phyloP scores from a whole-genome alignment of 1,140 invertebrate species.

The Pinna nobilis region DNA sequence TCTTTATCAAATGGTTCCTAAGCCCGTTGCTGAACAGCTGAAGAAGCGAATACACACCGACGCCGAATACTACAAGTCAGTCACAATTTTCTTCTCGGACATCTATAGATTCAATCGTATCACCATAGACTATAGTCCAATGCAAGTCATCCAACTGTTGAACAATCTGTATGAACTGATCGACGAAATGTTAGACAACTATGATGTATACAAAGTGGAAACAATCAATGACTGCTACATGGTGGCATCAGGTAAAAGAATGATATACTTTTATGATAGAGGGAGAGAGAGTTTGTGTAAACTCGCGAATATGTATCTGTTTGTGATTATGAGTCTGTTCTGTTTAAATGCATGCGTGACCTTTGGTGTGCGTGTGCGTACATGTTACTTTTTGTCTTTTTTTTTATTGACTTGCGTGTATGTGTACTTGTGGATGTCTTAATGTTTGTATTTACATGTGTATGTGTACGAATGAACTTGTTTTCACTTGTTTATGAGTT shows the following conservation, averaged over 20 bases:
- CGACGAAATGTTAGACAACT: constrained; percentile 63
- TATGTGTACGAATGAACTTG: too few relatives aligned
- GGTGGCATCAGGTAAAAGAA: constrained; percentile 64
- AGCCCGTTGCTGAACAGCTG: constrained; percentile 73
- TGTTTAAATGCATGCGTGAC: too few relatives aligned
- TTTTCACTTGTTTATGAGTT: too few relatives aligned
- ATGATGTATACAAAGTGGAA: constrained; percentile 72
- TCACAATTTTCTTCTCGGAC: constrained; percentile 82
- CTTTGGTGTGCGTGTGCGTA: too few relatives aligned
- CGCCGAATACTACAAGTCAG: constrained; percentile 73
- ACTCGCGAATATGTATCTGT: too few relatives aligned
- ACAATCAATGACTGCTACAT: constrained; percentile 73
- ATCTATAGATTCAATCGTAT: constrained; percentile 87
- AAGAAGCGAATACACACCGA: constrained; percentile 72
- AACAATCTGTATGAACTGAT: constrained; percentile 66
- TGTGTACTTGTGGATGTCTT: too few relatives aligned
- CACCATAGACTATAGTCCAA: constrained; percentile 88
- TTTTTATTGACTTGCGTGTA: too few relatives aligned
- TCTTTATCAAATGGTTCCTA: constrained; percentile 78
- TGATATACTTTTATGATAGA: neutral
- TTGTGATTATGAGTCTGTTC: too few relatives aligned
- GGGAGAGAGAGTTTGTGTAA: neutral
- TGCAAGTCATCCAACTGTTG: constrained; percentile 81
- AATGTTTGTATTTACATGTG: too few relatives aligned
- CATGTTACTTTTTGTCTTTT: too few relatives aligned